A percentile compares a stretch with the other conserved stretches of the same genome.
Conservation (phyloP, 2,888 invertebrate genomes). For the Habroteleia sp. region DNA sequence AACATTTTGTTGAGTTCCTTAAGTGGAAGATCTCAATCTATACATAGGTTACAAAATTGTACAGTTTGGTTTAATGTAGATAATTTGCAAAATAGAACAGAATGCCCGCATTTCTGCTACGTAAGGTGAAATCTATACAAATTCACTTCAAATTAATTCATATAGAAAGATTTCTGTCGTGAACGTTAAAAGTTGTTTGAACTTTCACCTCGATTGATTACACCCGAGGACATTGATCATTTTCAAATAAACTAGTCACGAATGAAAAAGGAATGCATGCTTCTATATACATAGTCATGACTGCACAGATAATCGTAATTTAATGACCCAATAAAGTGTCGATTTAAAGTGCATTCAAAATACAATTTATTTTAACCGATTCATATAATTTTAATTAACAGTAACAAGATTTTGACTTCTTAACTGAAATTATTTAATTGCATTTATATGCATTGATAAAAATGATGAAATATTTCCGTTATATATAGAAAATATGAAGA, state of each 20-base stretch:
- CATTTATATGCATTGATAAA: conserved; percentile 10
- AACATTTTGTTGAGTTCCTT: conserved; percentile 24
- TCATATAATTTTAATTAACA: too few species aligned
- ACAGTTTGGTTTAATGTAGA: conserved; percentile 25
- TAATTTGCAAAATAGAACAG: conserved; percentile 43
- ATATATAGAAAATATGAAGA: conserved; percentile 21
- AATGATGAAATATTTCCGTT: conserved; percentile 3
- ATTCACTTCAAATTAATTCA: conserved; percentile 56
- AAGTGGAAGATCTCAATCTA: conserved; percentile 32
- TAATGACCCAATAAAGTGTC: conserved; percentile 73
- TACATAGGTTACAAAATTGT: conserved; percentile 18
- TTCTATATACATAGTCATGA: conserved; percentile 64
- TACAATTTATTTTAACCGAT: conserved; percentile 51
- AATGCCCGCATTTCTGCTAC: conserved; percentile 46
- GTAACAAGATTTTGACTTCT: too few species aligned
- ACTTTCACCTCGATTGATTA: conserved; percentile 73
- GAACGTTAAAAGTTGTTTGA: conserved; percentile 68
- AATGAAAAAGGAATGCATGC: conserved; percentile 53
- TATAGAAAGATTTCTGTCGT: conserved; percentile 56
- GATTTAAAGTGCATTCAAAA: conserved; percentile 52
- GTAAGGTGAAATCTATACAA: conserved; percentile 46
- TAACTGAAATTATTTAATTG: too few species aligned
- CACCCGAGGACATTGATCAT: conserved; percentile 64
- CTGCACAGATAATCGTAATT: conserved; percentile 67
- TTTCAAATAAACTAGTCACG: conserved; percentile 58